phyloP scores from a whole-genome alignment of 2,888 invertebrate species.

The Sminthurides aquaticus region DNA sequence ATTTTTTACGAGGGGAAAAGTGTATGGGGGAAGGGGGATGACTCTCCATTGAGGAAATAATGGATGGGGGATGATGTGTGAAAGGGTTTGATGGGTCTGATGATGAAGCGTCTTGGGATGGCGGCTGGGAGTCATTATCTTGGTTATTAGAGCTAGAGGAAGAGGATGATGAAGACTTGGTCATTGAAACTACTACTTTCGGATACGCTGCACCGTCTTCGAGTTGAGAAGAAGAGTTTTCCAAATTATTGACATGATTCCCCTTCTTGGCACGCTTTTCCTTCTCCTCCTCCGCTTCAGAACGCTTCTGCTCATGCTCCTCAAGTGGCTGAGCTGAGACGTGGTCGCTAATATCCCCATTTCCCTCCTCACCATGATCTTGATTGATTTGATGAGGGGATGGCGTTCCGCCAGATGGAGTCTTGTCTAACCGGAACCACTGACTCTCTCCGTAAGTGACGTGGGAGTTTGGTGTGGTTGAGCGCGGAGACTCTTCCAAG shows the following conservation, averaged over 20 bases:
- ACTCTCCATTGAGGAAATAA: too few species aligned
- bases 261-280: neutral
- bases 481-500: neutral
- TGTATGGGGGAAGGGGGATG: too few species aligned
- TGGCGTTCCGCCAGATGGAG: constrained; percentile 11
- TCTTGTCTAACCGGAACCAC: constrained; percentile 34
- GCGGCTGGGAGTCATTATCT: neutral
- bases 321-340: neutral
- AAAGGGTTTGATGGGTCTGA: neutral
- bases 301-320: too few species aligned
- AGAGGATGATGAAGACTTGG: neutral
- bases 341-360: constrained; percentile 4
- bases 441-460: constrained; percentile 43
- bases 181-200: neutral
- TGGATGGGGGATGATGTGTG: neutral
- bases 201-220: too few species aligned
- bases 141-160: neutral
- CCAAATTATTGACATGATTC: neutral
- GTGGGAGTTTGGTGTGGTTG: neutral
- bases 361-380: neutral
- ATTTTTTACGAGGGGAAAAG: neutral
- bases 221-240: too few species aligned
- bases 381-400: constrained; percentile 1
- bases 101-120: neutral
- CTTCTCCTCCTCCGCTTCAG: neutral